A percentile compares a stretch with the other conserved stretches of the same genome.
phyloP scores from a whole-genome alignment of 2,113 vertebrate genomes.

The Murina feae region DNA sequence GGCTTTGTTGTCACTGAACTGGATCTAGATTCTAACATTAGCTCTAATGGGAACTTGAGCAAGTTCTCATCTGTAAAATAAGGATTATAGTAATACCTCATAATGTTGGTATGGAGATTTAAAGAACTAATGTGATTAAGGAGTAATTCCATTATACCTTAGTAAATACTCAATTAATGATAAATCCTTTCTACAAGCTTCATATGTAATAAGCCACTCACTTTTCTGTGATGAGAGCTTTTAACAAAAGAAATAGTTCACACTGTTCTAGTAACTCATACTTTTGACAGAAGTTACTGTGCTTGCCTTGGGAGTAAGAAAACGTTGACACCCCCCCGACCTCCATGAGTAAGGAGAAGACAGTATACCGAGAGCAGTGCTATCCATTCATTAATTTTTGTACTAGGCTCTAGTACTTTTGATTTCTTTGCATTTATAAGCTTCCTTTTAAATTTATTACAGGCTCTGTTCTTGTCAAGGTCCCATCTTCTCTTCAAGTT shows the following conservation, averaged over 20 bases:
- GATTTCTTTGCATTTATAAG: slow-evolving; percentile 35
- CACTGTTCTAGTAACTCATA: background rate
- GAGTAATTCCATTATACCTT: background rate
- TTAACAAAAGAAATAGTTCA: background rate
- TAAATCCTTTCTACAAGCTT: background rate
- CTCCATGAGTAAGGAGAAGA: background rate
- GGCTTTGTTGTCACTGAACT: background rate
- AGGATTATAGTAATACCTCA: background rate
- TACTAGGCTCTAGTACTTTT: background rate
- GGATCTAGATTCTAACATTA: background rate
- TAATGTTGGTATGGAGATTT: background rate
- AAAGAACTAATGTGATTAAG: background rate
- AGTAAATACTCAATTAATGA: background rate
- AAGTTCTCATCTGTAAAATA: background rate
- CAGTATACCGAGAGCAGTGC: background rate
- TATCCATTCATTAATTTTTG: background rate
- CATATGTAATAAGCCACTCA: background rate
- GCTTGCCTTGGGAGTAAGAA: background rate
- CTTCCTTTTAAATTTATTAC: slow-evolving; percentile 55
- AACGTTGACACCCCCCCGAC: background rate
- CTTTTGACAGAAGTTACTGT: background rate
- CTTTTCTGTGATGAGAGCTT: background rate
- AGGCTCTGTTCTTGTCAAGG: slow-evolving; percentile 90
- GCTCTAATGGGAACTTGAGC: background rate
- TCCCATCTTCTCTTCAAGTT: slow-evolving; percentile 86